A percentile compares a stretch with the other conserved stretches of the same genome.
These are phyloP conservation scores for Acipenser ruthenus DNA, from an alignment of 2,797 vertebrate species.

Conservation along the genomic window DNA sequence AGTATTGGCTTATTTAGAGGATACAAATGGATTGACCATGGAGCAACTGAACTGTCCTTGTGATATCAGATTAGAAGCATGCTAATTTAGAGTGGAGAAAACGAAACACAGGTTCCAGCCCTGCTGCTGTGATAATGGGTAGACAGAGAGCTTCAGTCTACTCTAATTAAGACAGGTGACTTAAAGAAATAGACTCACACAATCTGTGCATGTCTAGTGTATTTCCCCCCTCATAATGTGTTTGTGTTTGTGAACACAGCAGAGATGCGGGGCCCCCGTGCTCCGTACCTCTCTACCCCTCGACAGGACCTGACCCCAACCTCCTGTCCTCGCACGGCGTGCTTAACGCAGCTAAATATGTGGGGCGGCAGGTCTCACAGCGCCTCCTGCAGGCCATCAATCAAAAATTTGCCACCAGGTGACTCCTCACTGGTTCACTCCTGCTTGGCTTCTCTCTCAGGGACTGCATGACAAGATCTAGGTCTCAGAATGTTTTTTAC, in stretches of 20 bases:
- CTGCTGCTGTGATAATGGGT: no score
- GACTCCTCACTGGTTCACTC: slow-evolving; percentile 10
- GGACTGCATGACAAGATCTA: not conserved
- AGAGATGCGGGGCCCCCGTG: slow-evolving; percentile 12
- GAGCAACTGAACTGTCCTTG: not conserved
- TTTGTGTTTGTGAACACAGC: slow-evolving; percentile 10
- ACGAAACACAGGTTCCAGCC: no score
- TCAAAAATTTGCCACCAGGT: slow-evolving; percentile 46
- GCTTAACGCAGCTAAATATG: slow-evolving; percentile 36
- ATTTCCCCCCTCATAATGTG: slow-evolving; percentile 18
- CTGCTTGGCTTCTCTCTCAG: not conserved
- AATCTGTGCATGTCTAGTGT: slow-evolving; percentile 2
- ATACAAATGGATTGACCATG: no score
- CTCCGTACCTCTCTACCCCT: not conserved
- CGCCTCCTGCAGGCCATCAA: slow-evolving; percentile 42
- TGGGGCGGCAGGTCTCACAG: slow-evolving; percentile 46
- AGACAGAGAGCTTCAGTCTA: no score
- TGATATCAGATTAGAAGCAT: no score
- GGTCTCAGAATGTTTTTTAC: not conserved
- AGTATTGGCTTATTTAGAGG: not conserved
- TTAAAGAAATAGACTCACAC: not conserved
- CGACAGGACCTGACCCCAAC: slow-evolving; percentile 18
- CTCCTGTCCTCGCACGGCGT: slow-evolving; percentile 37
- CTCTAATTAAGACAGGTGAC: no score
- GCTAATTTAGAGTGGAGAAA: no score